Evolutionary conservation across 2,888 invertebrate species (phyloP), one percentile per base, ranked within the genome.

Genomic region (Bellardia bayeri): DNA sequence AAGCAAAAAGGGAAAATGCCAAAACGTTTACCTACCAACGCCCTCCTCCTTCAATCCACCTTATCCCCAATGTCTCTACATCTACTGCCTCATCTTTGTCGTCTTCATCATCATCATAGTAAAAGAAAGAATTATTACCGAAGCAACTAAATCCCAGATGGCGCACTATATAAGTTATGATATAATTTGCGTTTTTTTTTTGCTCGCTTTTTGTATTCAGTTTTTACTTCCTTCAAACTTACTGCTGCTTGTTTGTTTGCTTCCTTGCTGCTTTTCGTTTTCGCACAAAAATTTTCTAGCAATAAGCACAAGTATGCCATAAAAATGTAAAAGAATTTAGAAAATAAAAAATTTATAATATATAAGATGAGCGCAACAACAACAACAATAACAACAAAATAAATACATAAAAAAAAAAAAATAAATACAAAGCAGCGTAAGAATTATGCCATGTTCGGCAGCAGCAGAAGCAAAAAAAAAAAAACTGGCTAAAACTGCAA

Each of bases 141-240:
- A 89, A 87, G 91, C 91, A 92, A 91, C 92, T 92, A 92, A 92
- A 92, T 91, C 92, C 91, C 92, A 92, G 92, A 92, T 92, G 92
- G 92, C 92, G 92, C 93, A 92, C 91, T 91, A 92, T 86, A 88
- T 85, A 87, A 89, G 88, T 88, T 89, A 89, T 86, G 88, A 87
- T 88, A 88, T 89, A 89, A 90, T 90, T 89, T 88, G 85, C 85
- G 81, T 85, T 86, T 82, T 58, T 86, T 88, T 75, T 54, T 83
- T 4, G n/a, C 37, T 66, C 49, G 11, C 42, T 66, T 78, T 63
- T 71, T 71, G 9, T 81, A 40, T 72, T 56, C 82, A 74, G 74
- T 51, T 76, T 61, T 76, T 61, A 76, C 69, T 83, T 78, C 71
- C 76, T 64, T 83, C 71, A 78, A 71, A 78, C 42, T 66, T 42